Percentiles rank a stretch among this genome's conserved stretches.
phyloP scores from a whole-genome alignment of 2,797 vertebrate genomes.

The Sebastes vulpes region DNA sequence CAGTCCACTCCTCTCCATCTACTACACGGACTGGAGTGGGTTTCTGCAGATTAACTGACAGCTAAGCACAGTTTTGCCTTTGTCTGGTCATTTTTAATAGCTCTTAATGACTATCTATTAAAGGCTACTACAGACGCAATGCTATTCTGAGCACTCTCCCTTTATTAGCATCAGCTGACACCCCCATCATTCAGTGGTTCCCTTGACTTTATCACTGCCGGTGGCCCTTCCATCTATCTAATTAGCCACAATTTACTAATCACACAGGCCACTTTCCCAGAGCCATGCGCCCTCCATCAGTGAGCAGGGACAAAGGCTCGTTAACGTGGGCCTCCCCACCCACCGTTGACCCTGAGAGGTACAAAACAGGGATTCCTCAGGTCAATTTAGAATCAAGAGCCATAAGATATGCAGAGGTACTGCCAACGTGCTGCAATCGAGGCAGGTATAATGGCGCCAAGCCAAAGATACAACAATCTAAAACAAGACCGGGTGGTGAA shows the following conservation, averaged over 20 bases:
- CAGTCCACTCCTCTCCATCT: conserved; percentile 37
- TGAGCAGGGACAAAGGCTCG: conserved; percentile 86
- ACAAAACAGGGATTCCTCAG: conserved; percentile 61
- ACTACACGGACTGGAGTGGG: conserved; percentile 10
- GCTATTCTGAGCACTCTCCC: conserved; percentile 62
- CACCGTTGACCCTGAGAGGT: conserved; percentile 39
- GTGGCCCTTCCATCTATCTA: conserved; percentile 89
- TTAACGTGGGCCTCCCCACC: conserved; percentile 56
- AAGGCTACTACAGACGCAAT: conserved; percentile 35
- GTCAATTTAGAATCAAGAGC: conserved; percentile 71
- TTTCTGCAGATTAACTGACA: conserved; percentile 38
- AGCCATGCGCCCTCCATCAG: conserved; percentile 74
- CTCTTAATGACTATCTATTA: conserved; percentile 70
- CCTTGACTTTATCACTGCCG: conserved; percentile 85
- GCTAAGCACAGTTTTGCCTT: conserved; percentile 58
- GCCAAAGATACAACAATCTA: conserved; percentile 31
- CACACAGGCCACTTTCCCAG: conserved; percentile 79
- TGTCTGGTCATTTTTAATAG: conserved; percentile 72
- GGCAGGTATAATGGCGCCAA: conserved; percentile 29
- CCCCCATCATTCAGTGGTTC: conserved; percentile 77
- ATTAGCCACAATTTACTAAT: conserved; percentile 90
- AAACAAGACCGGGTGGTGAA: conserved; percentile 30
- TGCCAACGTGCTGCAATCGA: conserved; percentile 39
- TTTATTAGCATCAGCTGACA: conserved; percentile 67
- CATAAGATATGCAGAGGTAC: conserved; percentile 56